These are phyloP conservation scores for Acropora tenuis DNA, from an alignment of 64 coral and sea anemone species.

Conservation along the genomic window DNA sequence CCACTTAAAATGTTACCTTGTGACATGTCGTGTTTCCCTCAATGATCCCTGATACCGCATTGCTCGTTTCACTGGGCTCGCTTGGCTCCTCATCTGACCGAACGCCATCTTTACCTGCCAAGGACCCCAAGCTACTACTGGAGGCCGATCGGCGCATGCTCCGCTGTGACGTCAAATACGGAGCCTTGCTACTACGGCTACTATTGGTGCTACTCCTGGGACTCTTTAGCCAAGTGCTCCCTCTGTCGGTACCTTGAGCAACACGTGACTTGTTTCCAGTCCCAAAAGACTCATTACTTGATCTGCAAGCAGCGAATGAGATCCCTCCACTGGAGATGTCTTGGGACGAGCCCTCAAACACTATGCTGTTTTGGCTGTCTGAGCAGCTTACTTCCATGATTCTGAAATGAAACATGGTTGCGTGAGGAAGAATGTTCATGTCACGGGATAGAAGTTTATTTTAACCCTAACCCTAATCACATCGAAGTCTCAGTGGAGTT, in stretches of 20 bases:
- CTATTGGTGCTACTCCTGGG: conserved; percentile 59
- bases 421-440: not conserved
- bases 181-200: conserved; percentile 67
- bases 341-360: conserved; percentile 70
- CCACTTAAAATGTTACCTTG: not conserved
- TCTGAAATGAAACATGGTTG: not conserved
- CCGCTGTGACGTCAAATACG: conserved; percentile 70
- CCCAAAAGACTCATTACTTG: conserved; percentile 38
- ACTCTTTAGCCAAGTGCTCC: not conserved
- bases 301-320: conserved; percentile 56
- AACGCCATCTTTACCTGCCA: conserved; percentile 57
- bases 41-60: conserved; percentile 15
- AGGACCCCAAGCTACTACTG: conserved; percentile 65
- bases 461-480: too few species aligned
- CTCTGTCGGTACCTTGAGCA: not conserved
- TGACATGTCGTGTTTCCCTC: not conserved
- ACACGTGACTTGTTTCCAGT: conserved; percentile 8
- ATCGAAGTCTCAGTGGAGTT: too few species aligned
- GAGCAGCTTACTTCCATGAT: conserved; percentile 2
- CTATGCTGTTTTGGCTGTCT: conserved; percentile 51
- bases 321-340: conserved; percentile 78
- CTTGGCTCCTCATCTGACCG: conserved; percentile 16
- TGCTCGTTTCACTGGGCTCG: not conserved
- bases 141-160: conserved; percentile 66
- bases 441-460: too few species aligned